phyloP scores from a whole-genome alignment of 2,797 vertebrate species.

The Lutjanus argentimaculatus region DNA sequence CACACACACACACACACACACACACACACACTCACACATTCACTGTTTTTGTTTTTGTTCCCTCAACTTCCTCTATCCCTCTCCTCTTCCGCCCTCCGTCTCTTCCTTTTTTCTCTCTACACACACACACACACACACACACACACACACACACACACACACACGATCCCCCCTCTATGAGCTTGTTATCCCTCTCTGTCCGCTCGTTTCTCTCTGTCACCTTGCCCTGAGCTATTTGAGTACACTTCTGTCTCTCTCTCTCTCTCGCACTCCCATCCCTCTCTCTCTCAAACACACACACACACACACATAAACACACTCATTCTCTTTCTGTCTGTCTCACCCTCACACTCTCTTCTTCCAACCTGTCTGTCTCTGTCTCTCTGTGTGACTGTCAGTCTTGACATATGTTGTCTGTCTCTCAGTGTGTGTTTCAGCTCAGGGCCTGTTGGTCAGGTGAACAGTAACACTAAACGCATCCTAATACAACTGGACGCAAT shows the following conservation, averaged over 20 bases:
- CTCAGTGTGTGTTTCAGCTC: slow-evolving; percentile 15
- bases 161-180: slow-evolving; percentile 49
- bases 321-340: slow-evolving; percentile 46
- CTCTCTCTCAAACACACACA: slow-evolving; percentile 5
- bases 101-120: slow-evolving; percentile 61
- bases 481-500: not conserved
- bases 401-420: slow-evolving; percentile 50
- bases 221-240: slow-evolving; percentile 79
- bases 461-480: not conserved
- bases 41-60: slow-evolving; percentile 69
- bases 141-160: no score
- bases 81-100: slow-evolving; percentile 52
- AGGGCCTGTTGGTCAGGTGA: not conserved
- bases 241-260: slow-evolving; percentile 66
- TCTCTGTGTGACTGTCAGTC: slow-evolving; percentile 33
- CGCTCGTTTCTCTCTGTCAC: slow-evolving; percentile 75
- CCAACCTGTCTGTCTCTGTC: slow-evolving; percentile 23
- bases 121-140: slow-evolving; percentile 7
- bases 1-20: not conserved
- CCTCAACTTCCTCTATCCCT: slow-evolving; percentile 68
- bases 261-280: not conserved
- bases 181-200: slow-evolving; percentile 78
- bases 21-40: not conserved
- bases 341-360: slow-evolving; percentile 27
- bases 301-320: slow-evolving; percentile 49